Percentiles rank a stretch among this genome's conserved stretches.
Conservation (phyloP, 2,888 invertebrate species). For the Rhingia rostrata region DNA sequence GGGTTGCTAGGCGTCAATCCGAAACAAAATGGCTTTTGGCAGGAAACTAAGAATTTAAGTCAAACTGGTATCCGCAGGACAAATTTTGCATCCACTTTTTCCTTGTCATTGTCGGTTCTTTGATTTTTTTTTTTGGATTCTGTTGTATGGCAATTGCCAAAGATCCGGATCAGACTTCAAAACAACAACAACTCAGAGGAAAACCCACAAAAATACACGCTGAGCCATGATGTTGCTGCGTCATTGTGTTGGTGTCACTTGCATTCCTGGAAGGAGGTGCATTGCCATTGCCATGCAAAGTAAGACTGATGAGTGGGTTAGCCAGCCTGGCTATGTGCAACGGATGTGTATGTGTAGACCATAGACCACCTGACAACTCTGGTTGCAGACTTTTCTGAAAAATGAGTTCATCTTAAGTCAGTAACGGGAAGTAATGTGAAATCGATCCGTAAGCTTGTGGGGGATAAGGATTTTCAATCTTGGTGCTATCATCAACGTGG, state of each 20-base stretch:
- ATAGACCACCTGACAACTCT: conserved; percentile 57
- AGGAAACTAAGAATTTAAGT: conserved; percentile 62
- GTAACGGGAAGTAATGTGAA: conserved; percentile 51
- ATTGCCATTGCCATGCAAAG: conserved; percentile 24
- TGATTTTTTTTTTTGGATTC: background rate
- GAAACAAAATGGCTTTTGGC: conserved; percentile 65
- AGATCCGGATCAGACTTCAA: conserved; percentile 57
- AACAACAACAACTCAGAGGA: conserved; percentile 20
- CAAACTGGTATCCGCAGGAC: conserved; percentile 54
- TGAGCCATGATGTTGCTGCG: conserved; percentile 28
- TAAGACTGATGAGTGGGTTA: conserved; percentile 38
- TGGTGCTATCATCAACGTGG: conserved; percentile 32
- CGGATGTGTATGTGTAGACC: conserved; percentile 7
- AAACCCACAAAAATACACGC: conserved; percentile 10
- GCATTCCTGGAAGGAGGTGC: conserved; percentile 34
- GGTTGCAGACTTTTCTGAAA: conserved; percentile 52
- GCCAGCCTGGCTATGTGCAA: background rate
- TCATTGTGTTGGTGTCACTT: conserved; percentile 46
- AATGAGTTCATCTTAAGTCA: conserved; percentile 53
- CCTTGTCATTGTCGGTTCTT: conserved; percentile 22
- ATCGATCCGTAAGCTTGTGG: conserved; percentile 28
- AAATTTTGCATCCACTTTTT: conserved; percentile 66
- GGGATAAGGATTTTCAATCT: background rate
- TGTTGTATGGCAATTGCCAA: conserved; percentile 28
- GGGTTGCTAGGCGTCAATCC: conserved; percentile 65